phyloP scores from a whole-genome alignment of 2,888 invertebrate genomes.

The Omphaloscelis lunosa region DNA sequence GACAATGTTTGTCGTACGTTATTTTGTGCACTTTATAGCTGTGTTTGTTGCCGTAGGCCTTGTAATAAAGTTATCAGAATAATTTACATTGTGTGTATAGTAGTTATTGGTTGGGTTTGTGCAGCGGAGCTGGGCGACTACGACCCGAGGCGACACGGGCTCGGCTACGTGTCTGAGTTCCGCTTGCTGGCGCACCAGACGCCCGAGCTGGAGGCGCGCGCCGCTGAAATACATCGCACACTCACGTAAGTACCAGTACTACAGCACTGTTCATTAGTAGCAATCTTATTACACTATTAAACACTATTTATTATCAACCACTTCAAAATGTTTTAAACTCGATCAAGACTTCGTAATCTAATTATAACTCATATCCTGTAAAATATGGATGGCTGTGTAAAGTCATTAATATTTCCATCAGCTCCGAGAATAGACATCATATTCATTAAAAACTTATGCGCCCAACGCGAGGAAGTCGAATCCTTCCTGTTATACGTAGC shows the following conservation, averaged over 20 bases:
- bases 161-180: conserved; percentile 98
- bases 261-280: not conserved
- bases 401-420: conserved; percentile 29
- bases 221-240: conserved; percentile 96
- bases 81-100: conserved; percentile 34
- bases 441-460: conserved; percentile 53
- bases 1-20: conserved; percentile 72
- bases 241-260: conserved; percentile 92
- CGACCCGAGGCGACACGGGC: conserved; percentile 96
- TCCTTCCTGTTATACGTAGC: conserved; percentile 45
- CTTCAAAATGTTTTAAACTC: not conserved
- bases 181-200: conserved; percentile 98
- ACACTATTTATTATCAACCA: not conserved
- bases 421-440: conserved; percentile 42
- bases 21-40: conserved; percentile 71
- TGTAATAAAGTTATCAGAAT: conserved; percentile 62
- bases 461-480: conserved; percentile 37
- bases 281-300: not conserved
- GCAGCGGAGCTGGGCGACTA: conserved; percentile 98
- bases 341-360: conserved; percentile 8
- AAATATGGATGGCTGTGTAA: conserved; percentile 3
- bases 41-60: conserved; percentile 55
- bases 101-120: conserved; percentile 54
- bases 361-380: conserved; percentile 30
- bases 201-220: conserved; percentile 96